These are phyloP conservation scores for Carcina quercana DNA, from an alignment of 2,888 invertebrate species.

Conservation along the genomic window DNA sequence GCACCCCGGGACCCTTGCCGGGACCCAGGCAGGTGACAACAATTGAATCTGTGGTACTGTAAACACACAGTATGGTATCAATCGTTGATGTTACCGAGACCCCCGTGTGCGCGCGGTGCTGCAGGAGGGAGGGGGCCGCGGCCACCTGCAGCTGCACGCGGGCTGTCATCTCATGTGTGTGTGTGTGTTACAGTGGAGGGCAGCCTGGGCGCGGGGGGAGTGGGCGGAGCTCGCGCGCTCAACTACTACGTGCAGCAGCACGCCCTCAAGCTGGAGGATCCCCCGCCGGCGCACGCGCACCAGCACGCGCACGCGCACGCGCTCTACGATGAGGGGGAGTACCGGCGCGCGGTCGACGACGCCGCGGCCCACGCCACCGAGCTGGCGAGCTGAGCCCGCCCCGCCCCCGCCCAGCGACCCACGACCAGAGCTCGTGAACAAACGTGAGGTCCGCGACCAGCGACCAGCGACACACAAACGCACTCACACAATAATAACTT, in stretches of 20 bases:
- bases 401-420: not conserved
- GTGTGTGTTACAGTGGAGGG: constrained; percentile 23
- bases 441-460: not conserved
- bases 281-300: constrained; percentile 38
- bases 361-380: constrained; percentile 64
- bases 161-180: constrained; percentile 42
- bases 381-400: constrained; percentile 55
- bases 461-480: constrained; percentile 5
- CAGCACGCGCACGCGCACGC: constrained; percentile 26
- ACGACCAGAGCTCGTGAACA: not conserved
- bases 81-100: too few relatives aligned
- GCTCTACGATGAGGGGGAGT: constrained; percentile 38
- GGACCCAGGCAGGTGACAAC: too few relatives aligned
- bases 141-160: too few relatives aligned
- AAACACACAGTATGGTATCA: not conserved
- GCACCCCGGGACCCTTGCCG: too few relatives aligned
- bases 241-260: constrained; percentile 49
- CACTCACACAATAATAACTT: constrained; percentile 18
- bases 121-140: too few relatives aligned
- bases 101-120: too few relatives aligned
- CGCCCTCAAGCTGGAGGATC: constrained; percentile 53
- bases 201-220: constrained; percentile 16
- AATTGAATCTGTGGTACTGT: too few relatives aligned
- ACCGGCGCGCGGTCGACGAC: constrained; percentile 34
- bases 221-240: constrained; percentile 37